Evolutionary conservation across 2,797 vertebrate genomes (phyloP).

Genomic region (Lithobates pipiens): DNA sequence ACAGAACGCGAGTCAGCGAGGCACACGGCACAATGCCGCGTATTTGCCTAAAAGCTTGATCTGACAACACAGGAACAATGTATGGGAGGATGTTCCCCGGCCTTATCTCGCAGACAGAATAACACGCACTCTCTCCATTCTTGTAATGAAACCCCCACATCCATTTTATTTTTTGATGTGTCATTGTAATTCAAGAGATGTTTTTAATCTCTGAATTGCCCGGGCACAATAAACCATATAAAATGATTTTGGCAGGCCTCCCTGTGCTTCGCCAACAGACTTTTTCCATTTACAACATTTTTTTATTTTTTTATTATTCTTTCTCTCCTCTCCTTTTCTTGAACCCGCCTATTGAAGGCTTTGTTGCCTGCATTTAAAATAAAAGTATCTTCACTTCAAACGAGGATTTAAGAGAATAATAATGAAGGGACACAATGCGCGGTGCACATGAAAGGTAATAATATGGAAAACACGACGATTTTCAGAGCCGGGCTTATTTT

Average conservation of each 20-base stretch:
- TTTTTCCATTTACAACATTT: too few species aligned
- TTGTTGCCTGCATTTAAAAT: constrained; percentile 66
- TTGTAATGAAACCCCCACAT: constrained; percentile 71
- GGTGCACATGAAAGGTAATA: constrained; percentile 69
- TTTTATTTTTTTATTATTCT: too few species aligned
- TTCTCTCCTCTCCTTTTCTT: too few species aligned
- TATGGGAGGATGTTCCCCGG: constrained; percentile 71
- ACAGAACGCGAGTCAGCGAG: constrained; percentile 64
- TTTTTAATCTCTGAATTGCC: constrained; percentile 85
- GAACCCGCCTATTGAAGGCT: too few species aligned
- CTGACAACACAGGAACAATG: constrained; percentile 71
- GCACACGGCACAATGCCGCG: constrained; percentile 73
- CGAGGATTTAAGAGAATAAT: constrained; percentile 69
- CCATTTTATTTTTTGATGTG: constrained; percentile 83
- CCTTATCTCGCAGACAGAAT: constrained; percentile 80
- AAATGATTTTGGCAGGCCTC: constrained; percentile 80
- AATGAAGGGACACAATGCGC: constrained; percentile 71
- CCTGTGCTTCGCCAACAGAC: constrained; percentile 27
- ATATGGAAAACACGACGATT: constrained; percentile 63
- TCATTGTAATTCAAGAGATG: constrained; percentile 86
- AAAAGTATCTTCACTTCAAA: constrained; percentile 74
- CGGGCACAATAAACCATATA: constrained; percentile 80
- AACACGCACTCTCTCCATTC: constrained; percentile 73
- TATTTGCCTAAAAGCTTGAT: constrained; percentile 81
- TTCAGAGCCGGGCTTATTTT: constrained; percentile 64